Conservation (phyloP, 2,888 invertebrate species). For the Drosophila flavopinicola region DNA sequence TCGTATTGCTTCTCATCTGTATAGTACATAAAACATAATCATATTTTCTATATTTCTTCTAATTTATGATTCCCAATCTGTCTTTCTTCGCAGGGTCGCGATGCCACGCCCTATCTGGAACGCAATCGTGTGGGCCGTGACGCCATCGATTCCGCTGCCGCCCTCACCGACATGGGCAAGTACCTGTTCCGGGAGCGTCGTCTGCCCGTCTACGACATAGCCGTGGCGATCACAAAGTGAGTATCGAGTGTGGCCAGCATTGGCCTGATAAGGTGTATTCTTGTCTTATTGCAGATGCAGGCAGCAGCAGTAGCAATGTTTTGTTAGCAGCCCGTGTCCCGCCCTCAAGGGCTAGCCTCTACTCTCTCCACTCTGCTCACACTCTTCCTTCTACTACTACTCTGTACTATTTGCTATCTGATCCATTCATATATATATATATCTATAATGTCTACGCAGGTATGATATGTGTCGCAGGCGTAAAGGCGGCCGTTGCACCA, state of each 20-base stretch:
- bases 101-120: slow-evolving; percentile 97
- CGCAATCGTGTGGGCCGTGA: slow-evolving; percentile 96
- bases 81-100: slow-evolving; percentile 89
- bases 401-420: slow-evolving; percentile 15
- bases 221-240: slow-evolving; percentile 98
- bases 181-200: slow-evolving; percentile 97
- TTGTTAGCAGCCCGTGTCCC: slow-evolving; percentile 30
- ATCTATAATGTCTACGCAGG: slow-evolving; percentile 86
- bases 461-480: slow-evolving; percentile 99
- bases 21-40: no score
- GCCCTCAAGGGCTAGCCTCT: slow-evolving; percentile 15
- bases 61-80: no score
- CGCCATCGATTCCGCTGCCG: slow-evolving; percentile 97
- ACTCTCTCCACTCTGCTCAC: slow-evolving; percentile 6
- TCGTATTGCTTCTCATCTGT: no score
- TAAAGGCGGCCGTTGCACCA: slow-evolving; percentile 98
- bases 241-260: slow-evolving; percentile 82
- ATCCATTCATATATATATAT: slow-evolving; percentile 40
- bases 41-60: no score
- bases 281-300: slow-evolving; percentile 61
- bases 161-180: slow-evolving; percentile 98
- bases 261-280: slow-evolving; percentile 31
- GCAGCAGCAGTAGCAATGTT: slow-evolving; percentile 46
- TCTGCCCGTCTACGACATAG: slow-evolving; percentile 97
- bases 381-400: neutral